Base-by-base conservation (phyloP, 2,797 vertebrate genomes). In the Decapterus maruadsi region DNA sequence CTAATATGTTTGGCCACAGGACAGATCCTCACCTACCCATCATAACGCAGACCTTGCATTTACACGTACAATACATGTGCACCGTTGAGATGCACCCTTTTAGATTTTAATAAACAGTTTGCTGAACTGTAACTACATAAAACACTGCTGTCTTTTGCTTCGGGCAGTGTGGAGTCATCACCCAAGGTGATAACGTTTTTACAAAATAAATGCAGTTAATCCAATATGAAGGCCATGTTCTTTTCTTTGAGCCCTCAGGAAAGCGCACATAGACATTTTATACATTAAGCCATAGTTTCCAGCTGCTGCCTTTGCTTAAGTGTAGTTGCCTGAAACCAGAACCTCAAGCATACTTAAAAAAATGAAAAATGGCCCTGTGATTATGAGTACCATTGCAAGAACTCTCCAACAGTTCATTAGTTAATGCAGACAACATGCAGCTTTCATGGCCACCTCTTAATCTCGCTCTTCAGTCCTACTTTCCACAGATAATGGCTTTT, bases 171-270 rank as follows among this genome's bases (percentile, higher is more conserved):
- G 74, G 75, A 67, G 65, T 73, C 81, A 73, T 90, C 83, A 71
- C 89, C 82, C 68, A 64, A 87, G 89, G 88, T 91, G 84, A 90
- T 90, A 85, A 84, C 58, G 43, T 87, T 93, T 94, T 87, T 93
- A 82, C 84, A 88, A 93, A 92, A 92, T 94, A 93, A 91, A 93
- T 86, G 77, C 80, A 69, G 83, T 87, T 85, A 81, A 90, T 87
- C 84, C 62, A 79, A 78, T 81, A 51, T 16, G 36, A 72, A 78
- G 64, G 50, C 48, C 62, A 61, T 45, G 46, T 53, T 78, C 69
- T 81, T 79, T 48, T 81, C 38, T 83, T 80, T 70, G 2, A 75
- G 64, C 26, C 34, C 8, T 2, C 57, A 42, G 19, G 19, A 77
- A 57, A 53, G 7, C 40, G 77, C 8, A 31, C n/a, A 10, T 10